Evolutionary conservation across 2,113 vertebrate genomes (phyloP), one percentile per base, ranked within the genome.

Genomic region (Saimiri boliviensis): DNA sequence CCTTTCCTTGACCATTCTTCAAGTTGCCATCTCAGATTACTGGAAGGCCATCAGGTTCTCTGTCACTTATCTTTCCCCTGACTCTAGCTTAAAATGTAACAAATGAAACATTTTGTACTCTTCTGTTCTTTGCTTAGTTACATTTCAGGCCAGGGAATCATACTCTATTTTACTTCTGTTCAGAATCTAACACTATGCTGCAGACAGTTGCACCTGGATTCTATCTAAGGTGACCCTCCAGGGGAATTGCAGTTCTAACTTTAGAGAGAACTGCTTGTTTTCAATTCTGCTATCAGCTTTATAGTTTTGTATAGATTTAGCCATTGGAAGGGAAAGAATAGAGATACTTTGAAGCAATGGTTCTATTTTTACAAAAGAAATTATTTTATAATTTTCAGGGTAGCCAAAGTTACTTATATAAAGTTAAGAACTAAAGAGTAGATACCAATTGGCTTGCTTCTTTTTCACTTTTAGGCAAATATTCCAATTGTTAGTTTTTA

Each of bases 351-450:
- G 68, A 86, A 68, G 5, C 27, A 91, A 71, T 82, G 9, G 73
- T 74, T 17, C 54, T 45, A 23, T 91, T 93, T 95, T 95, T 96
- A 91, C 8, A 84, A 93, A 76, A 93, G 17, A 94, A 73, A 83
- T 87, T 58, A 87, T 87, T 82, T 66, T 73, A 35, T 73, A 60
- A 81, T 76, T 71, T 94, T 12, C n/a, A 58, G 5, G 9, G n/a
- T 54, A 79, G 73, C 13, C 6, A 83, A 71, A 79, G 27, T 84
- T 89, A 76, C 47, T 85, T 60, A 60, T 68, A 63, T 79, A 70
- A 95, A 96, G 5, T 76, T n/a, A 87, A 76, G 54, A 92, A 77
- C 35, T 94, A 42, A 93, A 91, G 37, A 86, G 9, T 79, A 66
- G 32, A 37, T 5, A 79, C 3, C 27, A 82, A 89, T 9, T 42